A percentile compares a stretch with the other conserved stretches of the same genome.
Conservation (phyloP, 2,113 vertebrate genomes). For the Microtus richardsoni region DNA sequence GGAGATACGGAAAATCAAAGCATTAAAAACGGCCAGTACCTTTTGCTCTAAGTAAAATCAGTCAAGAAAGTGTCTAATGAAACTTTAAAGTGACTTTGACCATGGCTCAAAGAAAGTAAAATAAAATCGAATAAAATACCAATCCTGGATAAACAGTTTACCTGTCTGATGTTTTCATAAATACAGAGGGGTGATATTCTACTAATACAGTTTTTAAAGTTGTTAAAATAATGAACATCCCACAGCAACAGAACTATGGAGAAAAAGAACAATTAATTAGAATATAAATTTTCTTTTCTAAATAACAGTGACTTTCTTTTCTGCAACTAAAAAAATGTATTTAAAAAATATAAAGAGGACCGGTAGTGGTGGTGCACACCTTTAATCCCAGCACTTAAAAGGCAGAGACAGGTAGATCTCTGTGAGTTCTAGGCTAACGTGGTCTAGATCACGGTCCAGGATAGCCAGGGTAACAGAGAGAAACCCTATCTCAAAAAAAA, state of each 20-base stretch:
- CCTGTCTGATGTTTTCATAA: not conserved
- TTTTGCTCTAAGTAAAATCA: not conserved
- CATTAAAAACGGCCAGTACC: not conserved
- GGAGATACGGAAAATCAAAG: not conserved
- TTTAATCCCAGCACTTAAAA: not conserved
- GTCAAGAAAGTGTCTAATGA: conserved; percentile 10
- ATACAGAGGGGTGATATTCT: not conserved
- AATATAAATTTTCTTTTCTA: conserved; percentile 20
- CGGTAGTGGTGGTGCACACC: not conserved
- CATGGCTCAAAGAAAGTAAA: not conserved
- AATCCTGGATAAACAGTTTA: not conserved
- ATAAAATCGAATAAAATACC: conserved; percentile 36
- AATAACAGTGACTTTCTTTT: not conserved
- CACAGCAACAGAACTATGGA: conserved; percentile 25
- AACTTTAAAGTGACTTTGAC: not conserved
- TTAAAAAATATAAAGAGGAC: not conserved
- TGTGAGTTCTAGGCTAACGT: not conserved
- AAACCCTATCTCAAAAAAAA: not conserved
- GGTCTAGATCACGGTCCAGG: not conserved
- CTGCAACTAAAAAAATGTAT: not conserved
- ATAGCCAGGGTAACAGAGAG: not conserved
- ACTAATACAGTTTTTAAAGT: conserved; percentile 1
- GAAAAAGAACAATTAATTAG: not conserved
- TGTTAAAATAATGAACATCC: conserved; percentile 40
- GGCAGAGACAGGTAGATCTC: not conserved